Evolutionary conservation across 2,113 vertebrate species (phyloP), one percentile per base, ranked within the genome.

Genomic region (Arenaria interpres): DNA sequence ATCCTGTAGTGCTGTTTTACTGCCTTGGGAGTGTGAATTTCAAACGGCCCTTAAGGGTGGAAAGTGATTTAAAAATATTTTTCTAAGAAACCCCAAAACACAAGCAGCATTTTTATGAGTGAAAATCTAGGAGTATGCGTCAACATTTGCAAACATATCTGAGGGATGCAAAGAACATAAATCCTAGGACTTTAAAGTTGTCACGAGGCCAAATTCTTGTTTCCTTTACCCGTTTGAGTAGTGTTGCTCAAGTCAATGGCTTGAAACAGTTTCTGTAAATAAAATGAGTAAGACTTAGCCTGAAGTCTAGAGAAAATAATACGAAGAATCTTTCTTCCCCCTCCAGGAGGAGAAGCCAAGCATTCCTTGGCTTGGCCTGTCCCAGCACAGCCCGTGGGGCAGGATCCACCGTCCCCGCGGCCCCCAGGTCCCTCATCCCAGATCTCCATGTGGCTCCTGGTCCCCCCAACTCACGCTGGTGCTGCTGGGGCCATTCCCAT

Each of bases 21-120:
- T 93, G 91, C 88, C 84, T 75, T 63, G 79, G 45, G 87, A 89
- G 83, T 89, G 91, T 91, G 96, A 95, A 94, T 94, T 89, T 95
- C 90, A 95, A 96, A 96, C 1, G 39, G 77, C 86, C 95, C 85
- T 95, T 95, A 92, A 94, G 94, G 93, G 85, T 91, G 76, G 90
- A 93, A 97, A 95, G 83, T 93, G 90, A 95, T 96, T 91, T 90
- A 87, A 96, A 95, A 96, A 96, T 95, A 95, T 94, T 94, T 95
- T 96, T 95, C 90, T 82, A 93, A 94, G 95, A 95, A 94, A 92
- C 68, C 85, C 88, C 90, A 85, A 92, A 95, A 93, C 94, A 96
- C 89, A 96, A 89, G 89, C 93, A 95, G 92, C 91, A 88, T 96
- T 93, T 96, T 96, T 93, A 89, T 91, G 92, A 96, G 95, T 87